phyloP scores from a whole-genome alignment of 1,140 invertebrate species.

The Andricus grossulariae region DNA sequence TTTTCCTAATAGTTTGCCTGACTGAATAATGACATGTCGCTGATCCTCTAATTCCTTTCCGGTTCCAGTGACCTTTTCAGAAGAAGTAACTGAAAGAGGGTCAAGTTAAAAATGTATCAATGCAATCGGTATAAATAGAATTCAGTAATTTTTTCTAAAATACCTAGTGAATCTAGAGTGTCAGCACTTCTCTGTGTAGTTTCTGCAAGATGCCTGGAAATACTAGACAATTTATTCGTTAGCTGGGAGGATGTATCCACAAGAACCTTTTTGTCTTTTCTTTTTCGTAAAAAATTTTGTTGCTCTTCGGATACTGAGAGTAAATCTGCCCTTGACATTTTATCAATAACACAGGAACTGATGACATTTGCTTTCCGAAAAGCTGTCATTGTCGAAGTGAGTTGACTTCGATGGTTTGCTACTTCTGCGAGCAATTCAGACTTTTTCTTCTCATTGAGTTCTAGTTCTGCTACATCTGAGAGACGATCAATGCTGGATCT shows the following conservation, averaged over 20 bases:
- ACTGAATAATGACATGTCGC: conserved; percentile 90
- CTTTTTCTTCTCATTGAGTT: conserved; percentile 80
- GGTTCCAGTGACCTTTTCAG: conserved; percentile 80
- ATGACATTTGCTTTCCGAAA: conserved; percentile 88
- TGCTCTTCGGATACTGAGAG: conserved; percentile 78
- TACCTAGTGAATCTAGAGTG: conserved; percentile 88
- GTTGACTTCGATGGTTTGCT: conserved; percentile 81
- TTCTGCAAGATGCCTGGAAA: conserved; percentile 89
- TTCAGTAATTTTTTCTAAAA: conserved; percentile 50
- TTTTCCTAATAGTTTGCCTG: conserved; percentile 93
- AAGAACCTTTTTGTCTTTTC: conserved; percentile 80
- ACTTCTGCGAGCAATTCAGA: conserved; percentile 79
- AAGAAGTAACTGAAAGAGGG: conserved; percentile 71
- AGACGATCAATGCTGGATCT: conserved; percentile 83
- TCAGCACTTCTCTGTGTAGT: conserved; percentile 90
- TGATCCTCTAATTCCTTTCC: conserved; percentile 91
- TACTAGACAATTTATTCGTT: conserved; percentile 89
- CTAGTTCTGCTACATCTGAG: conserved; percentile 79
- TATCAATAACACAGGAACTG: conserved; percentile 85
- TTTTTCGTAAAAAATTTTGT: conserved; percentile 78
- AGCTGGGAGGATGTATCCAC: conserved; percentile 82
- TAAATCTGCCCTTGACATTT: conserved; percentile 82
- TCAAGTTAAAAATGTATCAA: conserved; percentile 18
- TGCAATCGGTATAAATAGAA: not conserved
- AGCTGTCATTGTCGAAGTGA: conserved; percentile 82